Base-by-base conservation (phyloP, 2,113 vertebrate genomes). In the Lepisosteus osseus region DNA sequence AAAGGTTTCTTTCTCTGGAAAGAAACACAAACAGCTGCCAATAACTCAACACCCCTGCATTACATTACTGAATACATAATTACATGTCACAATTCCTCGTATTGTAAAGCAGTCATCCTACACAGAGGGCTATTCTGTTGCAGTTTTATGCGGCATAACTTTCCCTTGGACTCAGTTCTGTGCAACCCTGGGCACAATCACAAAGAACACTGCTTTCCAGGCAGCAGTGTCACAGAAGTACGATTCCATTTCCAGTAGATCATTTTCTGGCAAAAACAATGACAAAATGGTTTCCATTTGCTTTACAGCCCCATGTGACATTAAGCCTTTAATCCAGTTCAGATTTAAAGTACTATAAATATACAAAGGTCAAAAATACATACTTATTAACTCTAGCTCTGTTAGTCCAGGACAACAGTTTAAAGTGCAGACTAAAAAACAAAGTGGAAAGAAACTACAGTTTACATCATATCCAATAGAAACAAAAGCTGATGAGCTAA, bases 271-370 rank as follows among this genome's bases (percentile, higher is more conserved):
- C 57, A 59, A 59, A 59, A 59, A 59, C 12, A 59, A 59, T 14
- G 3, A 0, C 1, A 59, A 15, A 59, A 2, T 59, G 29, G 47
- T 51, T 51, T 51, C 47, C 47, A 51, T 51, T 59, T n/a, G 57
- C n/a, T 59, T 13, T 3, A 11, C 57, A n/a, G 57, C 14, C 5
- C 57, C 7, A 59, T 13, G n/a, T 13, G 57, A 7, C 57, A n/a
- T n/a, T n/a, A n/a, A 59, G 57, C 12, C 57, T n/a, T 59, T 59
- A 59, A 59, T 59, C 57, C 57, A 59, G 57, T 13, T 59, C 57
- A 59, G 57, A 59, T 9, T 9, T 9, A 51, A 51, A 51, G 47
- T 9, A 51, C 47, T 51, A 51, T 6, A 51, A 51, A 51, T 13
- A 59, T n/a, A 59, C 9, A n/a, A 59, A n/a, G 2, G 3, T n/a